Evolutionary conservation across 2,888 invertebrate genomes (phyloP).

Genomic region (Andrena bicolor): DNA sequence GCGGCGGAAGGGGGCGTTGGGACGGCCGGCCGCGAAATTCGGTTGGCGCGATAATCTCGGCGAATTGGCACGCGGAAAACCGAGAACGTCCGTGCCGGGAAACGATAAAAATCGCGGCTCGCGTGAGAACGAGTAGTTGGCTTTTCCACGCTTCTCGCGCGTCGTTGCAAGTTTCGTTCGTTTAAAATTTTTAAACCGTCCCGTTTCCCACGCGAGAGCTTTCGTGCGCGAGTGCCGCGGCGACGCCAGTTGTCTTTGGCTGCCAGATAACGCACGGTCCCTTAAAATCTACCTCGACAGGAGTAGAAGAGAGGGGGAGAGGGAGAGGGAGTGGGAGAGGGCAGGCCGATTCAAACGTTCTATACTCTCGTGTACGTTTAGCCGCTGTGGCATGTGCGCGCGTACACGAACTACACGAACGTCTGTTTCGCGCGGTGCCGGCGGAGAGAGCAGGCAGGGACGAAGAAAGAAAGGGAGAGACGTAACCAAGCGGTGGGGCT

Average conservation of each 20-base stretch:
- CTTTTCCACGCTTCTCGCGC: conserved; percentile 13
- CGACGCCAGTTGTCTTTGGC: conserved; percentile 45
- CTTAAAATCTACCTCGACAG: conserved; percentile 60
- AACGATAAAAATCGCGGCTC: conserved; percentile 41
- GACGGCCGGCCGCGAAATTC: neutral
- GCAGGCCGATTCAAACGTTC: conserved; percentile 31
- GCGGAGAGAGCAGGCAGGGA: conserved; percentile 29
- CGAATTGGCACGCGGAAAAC: conserved; percentile 41
- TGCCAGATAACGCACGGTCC: conserved; percentile 72
- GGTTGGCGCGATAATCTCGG: conserved; percentile 19
- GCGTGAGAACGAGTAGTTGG: conserved; percentile 37
- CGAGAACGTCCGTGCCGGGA: conserved; percentile 1
- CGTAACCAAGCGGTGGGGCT: conserved; percentile 60
- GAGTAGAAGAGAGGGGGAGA: conserved; percentile 33
- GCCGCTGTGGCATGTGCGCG: neutral
- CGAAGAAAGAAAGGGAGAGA: conserved; percentile 40
- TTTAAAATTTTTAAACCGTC: conserved; percentile 12
- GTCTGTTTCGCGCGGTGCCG: conserved; percentile 32
- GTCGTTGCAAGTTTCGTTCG: conserved; percentile 18
- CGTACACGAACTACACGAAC: conserved; percentile 15
- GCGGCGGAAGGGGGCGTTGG: neutral
- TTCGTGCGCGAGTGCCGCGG: conserved; percentile 7
- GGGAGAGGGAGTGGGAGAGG: conserved; percentile 27
- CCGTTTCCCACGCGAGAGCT: conserved; percentile 10
- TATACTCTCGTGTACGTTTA: neutral